Evolutionary conservation across 2,888 invertebrate species (phyloP).

Genomic region (Callimorpha dominula): DNA sequence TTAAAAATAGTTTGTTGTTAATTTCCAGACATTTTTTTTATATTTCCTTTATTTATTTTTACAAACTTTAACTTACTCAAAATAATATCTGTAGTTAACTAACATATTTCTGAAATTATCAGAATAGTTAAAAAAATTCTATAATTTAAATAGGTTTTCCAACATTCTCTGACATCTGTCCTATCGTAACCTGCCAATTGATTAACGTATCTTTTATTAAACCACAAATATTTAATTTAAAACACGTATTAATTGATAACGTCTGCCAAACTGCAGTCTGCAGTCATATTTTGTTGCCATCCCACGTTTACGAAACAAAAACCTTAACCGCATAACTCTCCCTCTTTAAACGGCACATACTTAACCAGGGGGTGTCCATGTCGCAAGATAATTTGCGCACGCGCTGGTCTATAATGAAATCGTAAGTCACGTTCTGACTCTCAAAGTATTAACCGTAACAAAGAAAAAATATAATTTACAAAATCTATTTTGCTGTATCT

Average conservation of each 20-base stretch:
- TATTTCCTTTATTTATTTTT: no score
- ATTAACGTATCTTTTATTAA: neutral
- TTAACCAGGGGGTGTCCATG: slow-evolving; percentile 55
- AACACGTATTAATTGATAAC: neutral
- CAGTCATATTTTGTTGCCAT: neutral
- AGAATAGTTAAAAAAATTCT: neutral
- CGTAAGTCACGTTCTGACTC: slow-evolving; percentile 73
- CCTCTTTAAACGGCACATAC: slow-evolving; percentile 42
- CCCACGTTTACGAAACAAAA: neutral
- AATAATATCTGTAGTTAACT: no score
- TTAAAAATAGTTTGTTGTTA: no score
- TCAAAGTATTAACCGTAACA: slow-evolving; percentile 54
- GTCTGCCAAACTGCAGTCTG: neutral
- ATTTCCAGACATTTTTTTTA: neutral
- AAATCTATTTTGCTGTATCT: no score
- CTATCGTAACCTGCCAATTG: neutral
- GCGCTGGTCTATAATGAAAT: slow-evolving; percentile 71
- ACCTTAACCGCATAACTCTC: slow-evolving; percentile 5
- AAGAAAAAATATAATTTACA: no score
- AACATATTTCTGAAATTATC: no score
- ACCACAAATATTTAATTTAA: neutral
- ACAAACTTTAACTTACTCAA: no score
- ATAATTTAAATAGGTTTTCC: neutral
- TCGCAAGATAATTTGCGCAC: slow-evolving; percentile 61
- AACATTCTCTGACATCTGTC: neutral